These are phyloP conservation scores for Synergus umbraculus DNA, from an alignment of 2,888 invertebrate species.

Conservation along the genomic window DNA sequence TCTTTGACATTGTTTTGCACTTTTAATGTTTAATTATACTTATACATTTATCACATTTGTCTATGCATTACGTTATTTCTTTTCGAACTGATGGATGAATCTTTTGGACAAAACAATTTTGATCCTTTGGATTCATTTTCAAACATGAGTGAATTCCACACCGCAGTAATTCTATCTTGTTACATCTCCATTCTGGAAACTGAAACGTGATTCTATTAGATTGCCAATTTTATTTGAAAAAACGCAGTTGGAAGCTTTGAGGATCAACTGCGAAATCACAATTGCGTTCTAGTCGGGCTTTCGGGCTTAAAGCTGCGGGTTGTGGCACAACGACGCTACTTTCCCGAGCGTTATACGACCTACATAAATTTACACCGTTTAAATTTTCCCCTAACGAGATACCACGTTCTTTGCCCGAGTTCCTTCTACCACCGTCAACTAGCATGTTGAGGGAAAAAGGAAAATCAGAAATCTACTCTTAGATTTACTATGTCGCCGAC, in stretches of 20 bases:
- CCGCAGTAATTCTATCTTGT: no score
- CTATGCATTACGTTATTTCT: no score
- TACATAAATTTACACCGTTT: constrained; percentile 40
- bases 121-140: no score
- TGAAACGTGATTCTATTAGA: no score
- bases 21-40: no score
- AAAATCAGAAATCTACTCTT: not conserved
- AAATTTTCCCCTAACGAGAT: constrained; percentile 39
- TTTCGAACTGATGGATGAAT: no score
- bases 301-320: not conserved
- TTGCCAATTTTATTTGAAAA: not conserved
- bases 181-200: no score
- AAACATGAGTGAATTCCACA: no score
- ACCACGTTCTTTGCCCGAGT: constrained; percentile 17
- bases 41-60: no score
- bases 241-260: not conserved
- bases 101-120: no score
- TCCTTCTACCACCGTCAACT: constrained; percentile 1
- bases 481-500: constrained; percentile 4
- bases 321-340: not conserved
- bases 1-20: no score
- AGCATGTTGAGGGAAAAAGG: constrained; percentile 12
- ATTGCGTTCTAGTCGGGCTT: constrained; percentile 9
- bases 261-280: constrained; percentile 24
- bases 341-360: constrained; percentile 30